phyloP scores from a whole-genome alignment of 2,888 invertebrate species.

The Biston stratarius region DNA sequence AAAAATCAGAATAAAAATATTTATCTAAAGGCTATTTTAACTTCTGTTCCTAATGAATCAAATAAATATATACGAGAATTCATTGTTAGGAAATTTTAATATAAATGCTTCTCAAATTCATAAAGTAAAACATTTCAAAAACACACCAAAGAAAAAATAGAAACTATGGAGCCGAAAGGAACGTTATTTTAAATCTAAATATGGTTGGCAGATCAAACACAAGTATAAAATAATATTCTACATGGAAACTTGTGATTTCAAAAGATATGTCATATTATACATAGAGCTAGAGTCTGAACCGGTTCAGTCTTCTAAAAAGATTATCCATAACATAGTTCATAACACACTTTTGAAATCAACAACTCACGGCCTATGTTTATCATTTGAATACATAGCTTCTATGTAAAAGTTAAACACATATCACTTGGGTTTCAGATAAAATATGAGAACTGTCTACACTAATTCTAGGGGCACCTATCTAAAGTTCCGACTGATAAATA shows the following conservation, averaged over 20 bases:
- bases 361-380: slow-evolving; percentile 30
- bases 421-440: slow-evolving; percentile 65
- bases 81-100: slow-evolving; percentile 34
- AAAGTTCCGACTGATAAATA: slow-evolving; percentile 82
- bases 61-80: slow-evolving; percentile 29
- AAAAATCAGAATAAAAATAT: slow-evolving; percentile 35
- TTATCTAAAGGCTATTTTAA: slow-evolving; percentile 12
- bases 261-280: slow-evolving; percentile 10
- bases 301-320: slow-evolving; percentile 17
- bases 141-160: slow-evolving; percentile 76
- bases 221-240: slow-evolving; percentile 52
- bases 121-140: slow-evolving; percentile 37
- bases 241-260: slow-evolving; percentile 14
- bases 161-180: slow-evolving; percentile 44
- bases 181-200: slow-evolving; percentile 20
- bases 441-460: slow-evolving; percentile 71
- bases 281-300: slow-evolving; percentile 7
- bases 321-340: not conserved
- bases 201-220: slow-evolving; percentile 57
- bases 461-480: slow-evolving; percentile 76
- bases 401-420: slow-evolving; percentile 57
- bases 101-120: slow-evolving; percentile 33
- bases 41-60: slow-evolving; percentile 11
- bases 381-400: slow-evolving; percentile 58
- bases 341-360: slow-evolving; percentile 24